A percentile compares a stretch with the other conserved stretches of the same genome.
Evolutionary conservation across 1,140 invertebrate genomes (phyloP).

Genomic region (Spodoptera litura): DNA sequence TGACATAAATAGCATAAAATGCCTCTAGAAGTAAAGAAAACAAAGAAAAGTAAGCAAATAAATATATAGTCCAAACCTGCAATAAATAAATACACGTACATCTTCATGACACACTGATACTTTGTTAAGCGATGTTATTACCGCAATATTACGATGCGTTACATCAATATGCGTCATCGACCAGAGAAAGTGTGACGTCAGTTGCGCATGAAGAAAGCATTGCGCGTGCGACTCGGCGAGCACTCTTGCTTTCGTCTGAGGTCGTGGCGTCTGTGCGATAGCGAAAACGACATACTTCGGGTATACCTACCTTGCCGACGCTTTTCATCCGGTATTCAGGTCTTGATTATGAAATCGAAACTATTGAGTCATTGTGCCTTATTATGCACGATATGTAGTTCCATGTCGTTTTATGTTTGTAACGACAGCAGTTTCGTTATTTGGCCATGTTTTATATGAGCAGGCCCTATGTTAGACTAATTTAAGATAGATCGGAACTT

Average conservation of each 20-base stretch:
- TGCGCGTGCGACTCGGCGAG: constrained; percentile 74
- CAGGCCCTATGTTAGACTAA: neutral
- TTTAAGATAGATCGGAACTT: too few relatives aligned
- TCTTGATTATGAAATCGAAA: constrained; percentile 83
- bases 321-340: constrained; percentile 82
- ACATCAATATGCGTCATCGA: constrained; percentile 77
- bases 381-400: constrained; percentile 59
- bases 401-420: constrained; percentile 52
- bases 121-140: constrained; percentile 58
- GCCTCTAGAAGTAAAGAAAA: neutral
- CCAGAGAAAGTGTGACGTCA: constrained; percentile 82
- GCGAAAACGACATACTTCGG: constrained; percentile 81
- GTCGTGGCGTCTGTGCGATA: constrained; percentile 79
- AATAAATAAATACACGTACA: neutral
- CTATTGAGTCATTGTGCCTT: constrained; percentile 77
- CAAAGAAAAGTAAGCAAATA: neutral
- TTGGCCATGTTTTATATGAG: neutral
- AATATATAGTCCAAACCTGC: neutral
- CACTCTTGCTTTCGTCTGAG: constrained; percentile 82
- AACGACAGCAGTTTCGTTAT: constrained; percentile 33
- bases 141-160: constrained; percentile 70
- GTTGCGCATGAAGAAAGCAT: constrained; percentile 79
- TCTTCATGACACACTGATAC: constrained; percentile 31
- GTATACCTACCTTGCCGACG: constrained; percentile 69
- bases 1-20: too few relatives aligned